Percentiles rank a stretch among this genome's conserved stretches.
Conservation (phyloP, 1,140 invertebrate genomes). For the Euura saliciscinereae region DNA sequence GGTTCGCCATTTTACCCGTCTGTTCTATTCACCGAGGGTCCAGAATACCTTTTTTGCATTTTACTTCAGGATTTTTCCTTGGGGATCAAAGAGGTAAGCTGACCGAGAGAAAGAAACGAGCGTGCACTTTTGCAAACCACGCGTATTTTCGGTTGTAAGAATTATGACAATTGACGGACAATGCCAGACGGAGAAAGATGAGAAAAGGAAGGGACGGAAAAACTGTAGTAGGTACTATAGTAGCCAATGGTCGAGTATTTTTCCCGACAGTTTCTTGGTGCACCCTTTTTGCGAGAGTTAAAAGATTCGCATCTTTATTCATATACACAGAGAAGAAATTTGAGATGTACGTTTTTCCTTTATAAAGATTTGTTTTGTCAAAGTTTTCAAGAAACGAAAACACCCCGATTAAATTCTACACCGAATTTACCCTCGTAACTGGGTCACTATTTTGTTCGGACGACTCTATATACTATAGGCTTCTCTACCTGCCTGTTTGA, state of each 20-base stretch:
- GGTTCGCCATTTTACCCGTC: slow-evolving; percentile 17
- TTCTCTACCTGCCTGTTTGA: background rate
- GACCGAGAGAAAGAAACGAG: slow-evolving; percentile 14
- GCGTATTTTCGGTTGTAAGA: slow-evolving; percentile 37
- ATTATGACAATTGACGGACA: background rate
- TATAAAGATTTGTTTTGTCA: background rate
- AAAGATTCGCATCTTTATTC: background rate
- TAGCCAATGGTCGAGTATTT: background rate
- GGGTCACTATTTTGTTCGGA: background rate
- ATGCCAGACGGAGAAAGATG: background rate
- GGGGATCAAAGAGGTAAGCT: slow-evolving; percentile 48
- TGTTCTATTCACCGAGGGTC: slow-evolving; percentile 17
- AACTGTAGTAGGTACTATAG: background rate
- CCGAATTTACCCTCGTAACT: background rate
- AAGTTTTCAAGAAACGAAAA: background rate
- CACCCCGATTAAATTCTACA: background rate
- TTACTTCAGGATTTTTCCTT: slow-evolving; percentile 39
- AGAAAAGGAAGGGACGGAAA: background rate
- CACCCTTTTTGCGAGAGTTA: background rate
- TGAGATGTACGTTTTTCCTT: background rate
- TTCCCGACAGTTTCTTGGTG: background rate
- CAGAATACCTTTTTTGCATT: slow-evolving; percentile 13
- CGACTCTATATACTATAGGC: background rate
- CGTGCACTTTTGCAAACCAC: slow-evolving; percentile 37
- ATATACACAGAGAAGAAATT: slow-evolving; percentile 1